These are phyloP conservation scores for Syritta pipiens DNA, from an alignment of 2,888 invertebrate genomes.

Conservation along the genomic window DNA sequence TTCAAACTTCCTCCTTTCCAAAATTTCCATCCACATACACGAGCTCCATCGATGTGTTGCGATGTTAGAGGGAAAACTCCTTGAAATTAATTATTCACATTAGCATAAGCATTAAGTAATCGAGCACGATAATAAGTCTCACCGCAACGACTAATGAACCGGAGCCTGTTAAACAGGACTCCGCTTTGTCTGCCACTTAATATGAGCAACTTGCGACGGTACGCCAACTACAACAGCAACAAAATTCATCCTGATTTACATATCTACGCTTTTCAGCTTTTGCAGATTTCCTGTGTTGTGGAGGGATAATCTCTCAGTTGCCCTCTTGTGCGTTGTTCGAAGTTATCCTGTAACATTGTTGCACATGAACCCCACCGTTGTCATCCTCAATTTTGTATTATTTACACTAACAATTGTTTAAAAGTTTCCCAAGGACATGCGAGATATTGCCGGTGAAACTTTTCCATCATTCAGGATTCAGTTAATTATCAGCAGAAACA, in stretches of 20 bases:
- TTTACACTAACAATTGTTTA: constrained; percentile 65
- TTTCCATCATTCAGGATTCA: constrained; percentile 66
- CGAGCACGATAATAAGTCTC: constrained; percentile 66
- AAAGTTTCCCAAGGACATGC: constrained; percentile 54
- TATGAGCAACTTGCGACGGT: constrained; percentile 43
- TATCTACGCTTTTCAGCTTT: constrained; percentile 21
- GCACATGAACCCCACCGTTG: constrained; percentile 36
- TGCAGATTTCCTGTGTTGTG: constrained; percentile 18
- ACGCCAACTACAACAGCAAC: constrained; percentile 20
- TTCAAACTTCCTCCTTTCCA: constrained; percentile 38
- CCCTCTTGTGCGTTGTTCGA: too few species aligned
- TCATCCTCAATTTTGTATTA: constrained; percentile 56
- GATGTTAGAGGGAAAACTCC: constrained; percentile 33
- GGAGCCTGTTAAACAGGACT: constrained; percentile 45
- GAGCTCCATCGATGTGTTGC: neutral
- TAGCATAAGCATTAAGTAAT: constrained; percentile 68
- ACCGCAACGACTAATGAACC: constrained; percentile 65
- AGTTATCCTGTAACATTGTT: constrained; percentile 55
- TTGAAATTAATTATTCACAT: constrained; percentile 65
- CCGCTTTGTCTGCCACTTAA: constrained; percentile 53
- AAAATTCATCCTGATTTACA: constrained; percentile 40
- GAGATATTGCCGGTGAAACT: constrained; percentile 52
- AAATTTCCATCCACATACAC: neutral
- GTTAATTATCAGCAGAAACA: constrained; percentile 58
- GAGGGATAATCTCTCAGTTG: constrained; percentile 41